Conservation (phyloP, 2,888 invertebrate genomes). For the Andrena camellia region DNA sequence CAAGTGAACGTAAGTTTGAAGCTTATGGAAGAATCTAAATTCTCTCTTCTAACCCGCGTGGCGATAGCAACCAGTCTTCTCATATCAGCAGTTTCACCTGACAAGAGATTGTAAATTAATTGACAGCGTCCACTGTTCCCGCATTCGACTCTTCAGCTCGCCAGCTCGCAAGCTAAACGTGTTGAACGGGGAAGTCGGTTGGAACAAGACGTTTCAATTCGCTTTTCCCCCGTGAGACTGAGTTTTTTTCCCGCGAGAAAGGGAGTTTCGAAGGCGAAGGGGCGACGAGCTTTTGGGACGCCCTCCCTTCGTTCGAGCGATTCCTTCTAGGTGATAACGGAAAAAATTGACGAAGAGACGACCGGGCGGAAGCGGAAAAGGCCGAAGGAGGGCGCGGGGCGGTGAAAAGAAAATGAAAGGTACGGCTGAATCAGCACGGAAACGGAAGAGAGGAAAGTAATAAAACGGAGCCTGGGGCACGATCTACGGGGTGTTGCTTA, state of each 20-base stretch:
- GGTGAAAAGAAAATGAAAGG: background rate
- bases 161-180: too few relatives aligned
- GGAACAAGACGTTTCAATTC: too few relatives aligned
- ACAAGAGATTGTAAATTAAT: too few relatives aligned
- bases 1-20: too few relatives aligned
- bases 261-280: background rate
- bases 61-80: too few relatives aligned
- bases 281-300: background rate
- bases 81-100: too few relatives aligned
- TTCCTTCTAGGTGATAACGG: constrained; percentile 3
- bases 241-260: background rate
- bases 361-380: constrained; percentile 3
- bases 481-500: background rate
- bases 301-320: background rate
- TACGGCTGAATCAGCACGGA: constrained; percentile 26
- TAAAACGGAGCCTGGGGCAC: background rate
- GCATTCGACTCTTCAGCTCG: too few relatives aligned
- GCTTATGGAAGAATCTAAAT: too few relatives aligned
- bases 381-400: background rate
- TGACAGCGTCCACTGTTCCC: too few relatives aligned
- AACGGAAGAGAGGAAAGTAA: constrained; percentile 15
- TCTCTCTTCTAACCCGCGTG: too few relatives aligned
- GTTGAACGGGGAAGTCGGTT: too few relatives aligned
- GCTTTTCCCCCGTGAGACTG: background rate
- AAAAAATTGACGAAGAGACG: constrained; percentile 22